Conservation (phyloP, 2,888 invertebrate genomes). For the Hipparchia semele region DNA sequence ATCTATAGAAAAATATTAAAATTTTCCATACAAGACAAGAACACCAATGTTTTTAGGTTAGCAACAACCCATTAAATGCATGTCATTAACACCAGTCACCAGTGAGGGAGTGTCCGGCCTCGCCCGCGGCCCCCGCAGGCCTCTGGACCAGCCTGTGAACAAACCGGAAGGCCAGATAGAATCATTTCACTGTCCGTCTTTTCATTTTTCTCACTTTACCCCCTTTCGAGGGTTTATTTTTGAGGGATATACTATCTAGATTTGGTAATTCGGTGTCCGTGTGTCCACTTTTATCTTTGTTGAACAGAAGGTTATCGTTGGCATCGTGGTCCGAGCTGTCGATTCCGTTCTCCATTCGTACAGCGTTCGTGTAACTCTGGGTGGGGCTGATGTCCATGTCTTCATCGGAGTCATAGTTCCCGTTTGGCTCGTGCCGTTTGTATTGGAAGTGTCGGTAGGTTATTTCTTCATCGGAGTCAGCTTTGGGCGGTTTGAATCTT, state of each 20-base stretch:
- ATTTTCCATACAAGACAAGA: conserved; percentile 40
- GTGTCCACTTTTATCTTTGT: conserved; percentile 32
- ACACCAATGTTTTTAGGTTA: conserved; percentile 35
- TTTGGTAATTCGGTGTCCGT: conserved; percentile 64
- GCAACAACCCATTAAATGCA: conserved; percentile 60
- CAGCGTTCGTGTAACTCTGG: conserved; percentile 53
- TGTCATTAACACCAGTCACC: conserved; percentile 65
- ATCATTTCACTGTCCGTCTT: conserved; percentile 78
- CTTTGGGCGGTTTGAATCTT: conserved; percentile 51
- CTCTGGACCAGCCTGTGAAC: conserved; percentile 62
- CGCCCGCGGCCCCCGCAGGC: conserved; percentile 44
- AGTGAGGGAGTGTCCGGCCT: conserved; percentile 60
- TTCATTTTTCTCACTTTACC: conserved; percentile 68
- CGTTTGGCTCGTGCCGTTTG: conserved; percentile 62
- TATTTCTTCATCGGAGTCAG: conserved; percentile 70
- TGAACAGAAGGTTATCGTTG: conserved; percentile 61
- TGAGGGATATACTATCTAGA: conserved; percentile 68
- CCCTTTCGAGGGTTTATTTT: conserved; percentile 57
- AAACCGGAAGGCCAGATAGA: conserved; percentile 72
- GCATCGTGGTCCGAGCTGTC: conserved; percentile 71
- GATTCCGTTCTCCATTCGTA: conserved; percentile 67
- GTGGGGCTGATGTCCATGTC: conserved; percentile 59
- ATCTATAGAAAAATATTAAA: conserved; percentile 61
- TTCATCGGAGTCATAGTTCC: conserved; percentile 69
- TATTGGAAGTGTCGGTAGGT: conserved; percentile 60